Base-by-base conservation (phyloP, 30 jellyfish, hydroid and myxozoan genomes). In the Pelagia noctiluca region DNA sequence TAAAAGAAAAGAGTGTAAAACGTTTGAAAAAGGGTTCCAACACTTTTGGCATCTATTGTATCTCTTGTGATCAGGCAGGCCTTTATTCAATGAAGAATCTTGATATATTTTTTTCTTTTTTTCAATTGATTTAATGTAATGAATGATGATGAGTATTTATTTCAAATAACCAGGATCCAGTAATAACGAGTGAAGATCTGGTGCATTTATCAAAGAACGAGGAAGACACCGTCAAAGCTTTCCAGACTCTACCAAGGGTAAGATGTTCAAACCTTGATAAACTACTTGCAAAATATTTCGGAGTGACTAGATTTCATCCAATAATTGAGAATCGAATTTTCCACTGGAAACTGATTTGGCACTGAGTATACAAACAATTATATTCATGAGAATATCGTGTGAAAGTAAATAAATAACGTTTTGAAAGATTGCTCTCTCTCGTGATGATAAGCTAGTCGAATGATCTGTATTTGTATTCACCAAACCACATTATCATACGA, bases 131-230 rank as follows among this genome's bases (percentile, higher is more conserved):
- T 30, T 18, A 67, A 10, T 32, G 69, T 12, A 67, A 67, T 0
- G 22, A 23, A n/a, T n/a, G n/a, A n/a, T n/a, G n/a, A n/a, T n/a
- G n/a, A n/a, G n/a, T n/a, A n/a, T n/a, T n/a, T n/a, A n/a, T n/a
- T n/a, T n/a, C n/a, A n/a, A n/a, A n/a, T n/a, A n/a, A n/a, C n/a
- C 84, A 82, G 92, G 79, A 61, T 23, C 92, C 92, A 33, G 86
- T 82, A 1, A 71, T 82, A 31, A 67, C 78, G 5, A 52, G 31
- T 37, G 32, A 82, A 22, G 85, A 67, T n/a, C 11, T 67, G n/a
- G 70, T 1, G 28, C 33, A 42, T 0, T 24, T 65, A 11, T 16
- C 37, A 24, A 35, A 30, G 36, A 22, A 31, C 21, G 61, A 49
- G 21, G 92, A 66, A 22, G 85, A 69, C 61, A 64, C 78, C 13